phyloP scores from a whole-genome alignment of 2,888 invertebrate genomes.

The Mesochorus sp. region DNA sequence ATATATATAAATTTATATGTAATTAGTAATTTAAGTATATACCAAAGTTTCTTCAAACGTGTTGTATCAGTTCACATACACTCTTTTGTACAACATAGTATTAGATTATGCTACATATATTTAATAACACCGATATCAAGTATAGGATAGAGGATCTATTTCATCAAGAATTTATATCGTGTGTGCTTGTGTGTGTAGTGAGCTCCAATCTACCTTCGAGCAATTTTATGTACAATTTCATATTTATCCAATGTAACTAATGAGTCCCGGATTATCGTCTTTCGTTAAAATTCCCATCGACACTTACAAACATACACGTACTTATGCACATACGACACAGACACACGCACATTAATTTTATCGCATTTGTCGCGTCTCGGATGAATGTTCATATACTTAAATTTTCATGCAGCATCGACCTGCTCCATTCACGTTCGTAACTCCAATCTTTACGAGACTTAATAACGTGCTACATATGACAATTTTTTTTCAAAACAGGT shows the following conservation, averaged over 20 bases:
- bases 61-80: neutral
- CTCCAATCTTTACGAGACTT: no score
- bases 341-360: no score
- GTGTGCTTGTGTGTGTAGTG: constrained; percentile 17
- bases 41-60: neutral
- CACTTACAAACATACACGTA: neutral
- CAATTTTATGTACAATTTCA: constrained; percentile 43
- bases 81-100: neutral
- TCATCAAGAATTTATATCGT: constrained; percentile 34
- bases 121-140: constrained; percentile 25
- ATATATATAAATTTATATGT: neutral
- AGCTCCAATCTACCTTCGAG: constrained; percentile 28
- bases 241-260: constrained; percentile 51
- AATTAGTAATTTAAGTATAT: neutral
- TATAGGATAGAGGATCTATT: constrained; percentile 39
- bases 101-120: neutral
- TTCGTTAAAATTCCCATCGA: constrained; percentile 50
- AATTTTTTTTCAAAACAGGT: no score
- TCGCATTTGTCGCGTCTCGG: no score
- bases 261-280: constrained; percentile 18
- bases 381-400: no score
- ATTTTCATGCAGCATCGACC: no score
- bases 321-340: no score
- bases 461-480: no score
- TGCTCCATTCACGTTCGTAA: no score